Conservation (phyloP, 2,113 vertebrate species). For the Epinephelus lanceolatus region DNA sequence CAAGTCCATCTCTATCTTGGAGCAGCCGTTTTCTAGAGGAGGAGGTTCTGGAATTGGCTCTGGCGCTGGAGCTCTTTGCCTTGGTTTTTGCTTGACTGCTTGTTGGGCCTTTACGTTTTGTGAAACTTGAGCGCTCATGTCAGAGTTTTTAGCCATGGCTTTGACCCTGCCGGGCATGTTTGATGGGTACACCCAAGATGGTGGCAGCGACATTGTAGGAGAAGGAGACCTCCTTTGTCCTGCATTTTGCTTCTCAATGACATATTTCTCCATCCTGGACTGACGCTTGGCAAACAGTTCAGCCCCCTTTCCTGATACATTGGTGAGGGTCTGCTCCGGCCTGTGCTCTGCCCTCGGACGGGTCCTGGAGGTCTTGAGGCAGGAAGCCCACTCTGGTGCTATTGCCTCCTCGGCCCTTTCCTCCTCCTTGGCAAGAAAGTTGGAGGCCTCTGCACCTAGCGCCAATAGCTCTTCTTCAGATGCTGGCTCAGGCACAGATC, state of each 20-base stretch:
- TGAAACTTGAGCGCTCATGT: slow-evolving; percentile 76
- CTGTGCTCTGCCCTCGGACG: slow-evolving; percentile 85
- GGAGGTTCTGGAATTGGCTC: slow-evolving; percentile 79
- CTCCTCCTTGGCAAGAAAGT: slow-evolving; percentile 88
- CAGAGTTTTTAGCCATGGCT: slow-evolving; percentile 86
- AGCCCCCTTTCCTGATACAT: slow-evolving; percentile 93
- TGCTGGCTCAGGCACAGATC: slow-evolving; percentile 83
- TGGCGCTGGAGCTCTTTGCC: slow-evolving; percentile 53
- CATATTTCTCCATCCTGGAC: slow-evolving; percentile 95
- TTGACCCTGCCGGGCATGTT: slow-evolving; percentile 87
- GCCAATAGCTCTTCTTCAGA: slow-evolving; percentile 92
- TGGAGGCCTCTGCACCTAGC: slow-evolving; percentile 95
- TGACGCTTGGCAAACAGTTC: slow-evolving; percentile 94
- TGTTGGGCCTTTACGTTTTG: slow-evolving; percentile 83
- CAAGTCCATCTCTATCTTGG: slow-evolving; percentile 90
- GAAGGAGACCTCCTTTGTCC: slow-evolving; percentile 88
- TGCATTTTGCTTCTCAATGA: slow-evolving; percentile 86
- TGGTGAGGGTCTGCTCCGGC: slow-evolving; percentile 90
- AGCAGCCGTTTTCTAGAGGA: slow-evolving; percentile 87
- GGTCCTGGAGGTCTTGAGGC: slow-evolving; percentile 92
- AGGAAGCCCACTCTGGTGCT: slow-evolving; percentile 92
- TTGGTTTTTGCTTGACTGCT: slow-evolving; percentile 73
- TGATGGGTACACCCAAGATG: slow-evolving; percentile 93
- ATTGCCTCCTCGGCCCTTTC: slow-evolving; percentile 56
- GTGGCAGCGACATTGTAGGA: slow-evolving; percentile 95